phyloP scores from a whole-genome alignment of 2,888 invertebrate species.

The Apodemia duryi region DNA sequence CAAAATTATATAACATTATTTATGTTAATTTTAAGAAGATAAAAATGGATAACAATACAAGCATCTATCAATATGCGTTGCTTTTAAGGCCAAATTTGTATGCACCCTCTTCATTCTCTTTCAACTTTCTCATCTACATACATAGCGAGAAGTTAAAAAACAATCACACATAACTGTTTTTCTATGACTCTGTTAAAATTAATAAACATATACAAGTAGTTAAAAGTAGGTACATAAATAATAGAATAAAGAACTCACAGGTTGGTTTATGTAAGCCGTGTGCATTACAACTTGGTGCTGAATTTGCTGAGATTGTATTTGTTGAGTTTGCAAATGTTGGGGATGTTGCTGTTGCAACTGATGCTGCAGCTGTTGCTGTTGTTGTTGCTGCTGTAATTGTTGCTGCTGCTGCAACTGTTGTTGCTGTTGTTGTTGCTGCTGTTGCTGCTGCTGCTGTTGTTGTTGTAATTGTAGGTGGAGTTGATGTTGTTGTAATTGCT shows the following conservation, averaged over 20 bases:
- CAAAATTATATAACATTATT: conserved; percentile 7
- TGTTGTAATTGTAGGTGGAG: conserved; percentile 49
- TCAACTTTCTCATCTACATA: too few species aligned
- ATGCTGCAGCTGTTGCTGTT: conserved; percentile 37
- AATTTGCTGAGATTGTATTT: conserved; percentile 35
- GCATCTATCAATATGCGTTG: too few species aligned
- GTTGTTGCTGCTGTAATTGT: conserved; percentile 25
- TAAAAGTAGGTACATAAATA: background rate
- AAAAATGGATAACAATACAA: too few species aligned
- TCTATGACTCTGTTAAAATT: background rate
- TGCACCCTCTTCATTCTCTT: too few species aligned
- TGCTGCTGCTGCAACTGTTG: conserved; percentile 30
- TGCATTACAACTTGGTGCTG: conserved; percentile 70
- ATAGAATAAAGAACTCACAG: conserved; percentile 42
- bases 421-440: conserved; percentile 30
- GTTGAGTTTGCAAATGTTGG: conserved; percentile 38
- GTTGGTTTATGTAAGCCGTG: conserved; percentile 66
- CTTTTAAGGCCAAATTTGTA: too few species aligned
- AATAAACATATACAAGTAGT: conserved; percentile 2
- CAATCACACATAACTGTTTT: background rate
- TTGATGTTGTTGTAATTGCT: conserved; percentile 48
- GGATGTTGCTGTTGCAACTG: conserved; percentile 35
- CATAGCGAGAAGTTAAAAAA: too few species aligned
- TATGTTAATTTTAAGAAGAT: background rate
- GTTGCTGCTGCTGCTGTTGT: conserved; percentile 43